These are phyloP conservation scores for Aplysina aerophoba DNA, from an alignment of 37 sponge, comb jelly and placozoan species.

Conservation along the genomic window DNA sequence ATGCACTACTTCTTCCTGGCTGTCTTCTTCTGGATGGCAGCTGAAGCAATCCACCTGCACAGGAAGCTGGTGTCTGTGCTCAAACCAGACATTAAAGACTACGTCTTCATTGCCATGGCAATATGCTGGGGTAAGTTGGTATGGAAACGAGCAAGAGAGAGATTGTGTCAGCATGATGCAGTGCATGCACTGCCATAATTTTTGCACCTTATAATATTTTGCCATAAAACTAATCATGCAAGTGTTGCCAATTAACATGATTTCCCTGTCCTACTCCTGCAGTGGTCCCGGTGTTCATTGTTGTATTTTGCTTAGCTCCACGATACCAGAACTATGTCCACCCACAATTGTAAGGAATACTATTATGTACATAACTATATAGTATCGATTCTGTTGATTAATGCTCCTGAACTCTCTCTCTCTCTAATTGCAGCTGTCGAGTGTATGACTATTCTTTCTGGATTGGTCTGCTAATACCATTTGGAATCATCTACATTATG, in stretches of 20 bases:
- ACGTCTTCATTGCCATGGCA: too few relatives aligned
- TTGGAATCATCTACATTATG: too few relatives aligned
- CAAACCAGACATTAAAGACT: not conserved
- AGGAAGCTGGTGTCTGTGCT: slow-evolving; percentile 52
- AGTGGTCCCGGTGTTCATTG: slow-evolving; percentile 29
- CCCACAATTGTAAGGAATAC: too few relatives aligned
- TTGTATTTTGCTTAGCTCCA: slow-evolving; percentile 20
- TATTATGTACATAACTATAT: too few relatives aligned
- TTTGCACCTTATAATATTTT: not conserved
- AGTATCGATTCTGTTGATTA: too few relatives aligned
- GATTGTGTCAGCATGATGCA: too few relatives aligned
- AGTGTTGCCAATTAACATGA: not conserved
- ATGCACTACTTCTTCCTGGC: slow-evolving; percentile 71
- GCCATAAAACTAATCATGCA: not conserved
- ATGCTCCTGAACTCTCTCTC: too few relatives aligned
- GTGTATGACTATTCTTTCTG: too few relatives aligned
- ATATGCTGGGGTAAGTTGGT: too few relatives aligned
- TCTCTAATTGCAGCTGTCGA: too few relatives aligned
- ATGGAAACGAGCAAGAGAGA: too few relatives aligned
- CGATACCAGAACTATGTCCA: not conserved
- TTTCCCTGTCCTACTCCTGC: not conserved
- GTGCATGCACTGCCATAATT: not conserved
- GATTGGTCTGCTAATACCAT: too few relatives aligned
- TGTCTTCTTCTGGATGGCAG: slow-evolving; percentile 64
- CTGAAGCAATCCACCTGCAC: slow-evolving; percentile 60